A percentile compares a stretch with the other conserved stretches of the same genome.
Conservation (phyloP, 35 echinoderm and acorn worm species). For the Heliocidaris erythrogramma region DNA sequence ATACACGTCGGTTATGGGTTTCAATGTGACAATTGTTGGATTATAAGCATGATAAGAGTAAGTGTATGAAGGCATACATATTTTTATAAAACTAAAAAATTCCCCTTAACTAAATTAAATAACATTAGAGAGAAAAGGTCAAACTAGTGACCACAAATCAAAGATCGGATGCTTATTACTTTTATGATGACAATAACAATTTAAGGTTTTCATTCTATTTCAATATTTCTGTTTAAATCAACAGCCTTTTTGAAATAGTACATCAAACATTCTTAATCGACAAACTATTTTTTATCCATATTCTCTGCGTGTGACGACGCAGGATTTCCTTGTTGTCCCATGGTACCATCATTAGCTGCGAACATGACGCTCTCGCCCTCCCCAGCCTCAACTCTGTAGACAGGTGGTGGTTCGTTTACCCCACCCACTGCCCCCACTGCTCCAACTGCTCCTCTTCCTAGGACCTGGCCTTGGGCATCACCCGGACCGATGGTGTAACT, state of each 20-base stretch:
- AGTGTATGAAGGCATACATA: too few relatives aligned
- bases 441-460: background rate
- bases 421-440: background rate
- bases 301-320: background rate
- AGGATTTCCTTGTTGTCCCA: background rate
- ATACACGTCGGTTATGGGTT: too few relatives aligned
- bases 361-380: constrained; percentile 26
- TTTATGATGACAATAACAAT: background rate
- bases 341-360: background rate
- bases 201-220: background rate
- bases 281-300: background rate
- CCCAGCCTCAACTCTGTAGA: background rate
- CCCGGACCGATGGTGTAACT: background rate
- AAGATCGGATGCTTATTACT: too few relatives aligned
- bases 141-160: too few relatives aligned
- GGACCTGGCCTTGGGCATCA: background rate
- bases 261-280: background rate
- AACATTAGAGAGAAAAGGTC: too few relatives aligned
- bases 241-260: too few relatives aligned
- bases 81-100: too few relatives aligned
- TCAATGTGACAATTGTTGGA: too few relatives aligned
- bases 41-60: too few relatives aligned
- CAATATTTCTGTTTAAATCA: background rate
- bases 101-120: too few relatives aligned
- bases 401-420: constrained; percentile 35